Evolutionary conservation across 2,113 vertebrate genomes (phyloP).

Genomic region (Ceyx cyanopectus): DNA sequence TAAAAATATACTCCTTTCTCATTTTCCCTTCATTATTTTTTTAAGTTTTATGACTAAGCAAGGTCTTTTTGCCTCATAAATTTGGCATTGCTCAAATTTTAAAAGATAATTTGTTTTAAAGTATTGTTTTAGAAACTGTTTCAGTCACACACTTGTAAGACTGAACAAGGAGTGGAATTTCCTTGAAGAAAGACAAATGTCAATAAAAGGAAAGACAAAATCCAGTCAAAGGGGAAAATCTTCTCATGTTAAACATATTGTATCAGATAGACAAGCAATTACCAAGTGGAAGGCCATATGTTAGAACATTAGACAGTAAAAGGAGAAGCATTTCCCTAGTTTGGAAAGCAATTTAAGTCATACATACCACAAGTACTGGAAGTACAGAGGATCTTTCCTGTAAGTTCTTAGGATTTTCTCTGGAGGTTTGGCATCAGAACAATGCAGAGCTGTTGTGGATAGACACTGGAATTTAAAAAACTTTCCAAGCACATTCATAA

Average conservation of each 20-base stretch:
- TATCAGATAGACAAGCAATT: background rate
- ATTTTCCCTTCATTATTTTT: background rate
- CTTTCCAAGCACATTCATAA: constrained; percentile 41
- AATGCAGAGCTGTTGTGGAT: background rate
- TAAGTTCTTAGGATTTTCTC: constrained; percentile 32
- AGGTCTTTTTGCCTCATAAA: background rate
- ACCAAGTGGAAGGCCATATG: background rate
- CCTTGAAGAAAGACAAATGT: constrained; percentile 1
- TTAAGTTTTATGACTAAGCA: background rate
- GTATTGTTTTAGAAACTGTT: background rate
- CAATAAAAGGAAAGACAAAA: background rate
- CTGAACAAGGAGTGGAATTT: background rate
- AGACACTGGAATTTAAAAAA: constrained; percentile 16
- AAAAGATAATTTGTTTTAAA: background rate
- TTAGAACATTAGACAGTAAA: background rate
- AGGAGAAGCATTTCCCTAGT: background rate
- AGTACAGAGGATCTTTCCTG: constrained; percentile 21
- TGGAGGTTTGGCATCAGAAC: background rate
- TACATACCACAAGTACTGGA: background rate
- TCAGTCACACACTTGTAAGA: background rate
- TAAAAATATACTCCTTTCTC: background rate
- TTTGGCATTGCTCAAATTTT: background rate
- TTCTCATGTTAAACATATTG: background rate
- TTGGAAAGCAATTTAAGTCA: background rate
- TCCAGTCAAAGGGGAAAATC: background rate